These are phyloP conservation scores for Bimastos eiseni DNA, from an alignment of 2,888 invertebrate species.

Conservation along the genomic window DNA sequence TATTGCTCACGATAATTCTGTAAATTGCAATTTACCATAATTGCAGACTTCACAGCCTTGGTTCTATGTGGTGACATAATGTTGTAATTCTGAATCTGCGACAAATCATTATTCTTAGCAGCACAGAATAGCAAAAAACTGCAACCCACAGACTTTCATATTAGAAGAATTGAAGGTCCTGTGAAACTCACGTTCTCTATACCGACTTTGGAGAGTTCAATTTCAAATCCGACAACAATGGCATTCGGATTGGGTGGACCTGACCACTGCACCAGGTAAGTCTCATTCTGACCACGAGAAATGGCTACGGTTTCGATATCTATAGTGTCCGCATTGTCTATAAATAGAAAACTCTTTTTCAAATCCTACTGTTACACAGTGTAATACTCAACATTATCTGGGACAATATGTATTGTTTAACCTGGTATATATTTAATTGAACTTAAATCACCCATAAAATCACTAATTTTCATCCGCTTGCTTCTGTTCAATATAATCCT, in stretches of 20 bases:
- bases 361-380: not conserved
- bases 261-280: slow-evolving; percentile 70
- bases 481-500: not conserved
- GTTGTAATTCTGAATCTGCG: no score
- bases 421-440: not conserved
- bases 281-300: slow-evolving; percentile 5
- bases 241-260: slow-evolving; percentile 85
- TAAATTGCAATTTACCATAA: not conserved
- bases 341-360: not conserved
- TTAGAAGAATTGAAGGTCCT: not conserved
- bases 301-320: slow-evolving; percentile 46
- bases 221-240: slow-evolving; percentile 79
- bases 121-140: not conserved
- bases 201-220: slow-evolving; percentile 64
- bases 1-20: no score
- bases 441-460: not conserved
- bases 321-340: slow-evolving; percentile 69
- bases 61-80: no score
- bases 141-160: not conserved
- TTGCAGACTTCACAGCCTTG: not conserved
- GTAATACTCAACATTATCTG: not conserved
- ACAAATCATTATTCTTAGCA: not conserved
- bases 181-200: slow-evolving; percentile 32
- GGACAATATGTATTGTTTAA: not conserved
- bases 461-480: not conserved